Conservation (phyloP, 2,113 vertebrate genomes). For the Leptobrachium leishanense region DNA sequence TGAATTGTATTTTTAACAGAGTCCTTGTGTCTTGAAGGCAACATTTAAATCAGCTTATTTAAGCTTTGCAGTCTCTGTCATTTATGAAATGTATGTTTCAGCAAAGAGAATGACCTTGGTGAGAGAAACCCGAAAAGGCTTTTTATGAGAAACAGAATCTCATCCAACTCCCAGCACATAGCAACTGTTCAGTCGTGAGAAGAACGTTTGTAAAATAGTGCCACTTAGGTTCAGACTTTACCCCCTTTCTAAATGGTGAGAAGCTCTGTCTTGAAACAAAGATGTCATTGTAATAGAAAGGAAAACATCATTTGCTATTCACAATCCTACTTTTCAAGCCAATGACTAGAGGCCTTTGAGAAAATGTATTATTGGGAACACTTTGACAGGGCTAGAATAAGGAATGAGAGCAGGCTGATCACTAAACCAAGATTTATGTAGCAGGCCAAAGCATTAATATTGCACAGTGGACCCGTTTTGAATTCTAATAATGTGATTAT, state of each 20-base stretch:
- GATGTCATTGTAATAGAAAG: not conserved
- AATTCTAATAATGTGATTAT: too few relatives aligned
- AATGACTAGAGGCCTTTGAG: not conserved
- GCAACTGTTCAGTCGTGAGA: not conserved
- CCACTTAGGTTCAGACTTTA: not conserved
- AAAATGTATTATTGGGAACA: not conserved
- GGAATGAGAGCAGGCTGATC: not conserved
- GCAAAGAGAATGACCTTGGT: not conserved
- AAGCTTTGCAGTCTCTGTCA: not conserved
- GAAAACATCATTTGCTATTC: not conserved
- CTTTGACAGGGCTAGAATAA: not conserved
- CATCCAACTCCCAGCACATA: not conserved
- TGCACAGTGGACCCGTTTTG: too few relatives aligned
- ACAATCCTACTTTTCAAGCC: not conserved
- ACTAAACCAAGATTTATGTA: too few relatives aligned
- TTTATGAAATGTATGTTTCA: slow-evolving; percentile 12
- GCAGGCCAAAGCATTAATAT: too few relatives aligned
- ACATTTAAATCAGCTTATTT: not conserved
- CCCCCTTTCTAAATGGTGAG: not conserved
- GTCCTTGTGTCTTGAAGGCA: too few relatives aligned
- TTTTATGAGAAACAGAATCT: slow-evolving; percentile 5
- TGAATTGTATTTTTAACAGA: too few relatives aligned
- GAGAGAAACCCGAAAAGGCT: slow-evolving; percentile 4
- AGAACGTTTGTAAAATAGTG: not conserved
- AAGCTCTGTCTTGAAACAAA: too few relatives aligned